Evolutionary conservation across 2,113 vertebrate species (phyloP).

Genomic region (Mionectes macconnelli): DNA sequence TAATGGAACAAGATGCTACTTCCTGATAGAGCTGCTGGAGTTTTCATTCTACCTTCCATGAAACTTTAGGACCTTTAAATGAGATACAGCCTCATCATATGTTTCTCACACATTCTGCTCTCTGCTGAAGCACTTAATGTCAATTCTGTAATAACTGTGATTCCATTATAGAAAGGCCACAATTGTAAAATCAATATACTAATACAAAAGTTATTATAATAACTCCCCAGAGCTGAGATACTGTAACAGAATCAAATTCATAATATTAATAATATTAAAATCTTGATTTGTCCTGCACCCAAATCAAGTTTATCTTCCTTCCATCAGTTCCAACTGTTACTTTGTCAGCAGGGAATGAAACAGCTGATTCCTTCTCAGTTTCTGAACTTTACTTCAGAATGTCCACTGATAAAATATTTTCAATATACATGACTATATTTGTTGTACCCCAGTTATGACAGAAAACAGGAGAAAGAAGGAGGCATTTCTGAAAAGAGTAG

Average conservation of each 20-base stretch:
- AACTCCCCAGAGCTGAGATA: neutral
- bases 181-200: constrained; percentile 4
- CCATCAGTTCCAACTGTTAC: neutral
- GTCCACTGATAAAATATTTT: neutral
- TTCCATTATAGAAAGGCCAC: neutral
- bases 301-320: neutral
- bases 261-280: neutral
- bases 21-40: neutral
- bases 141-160: neutral
- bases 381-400: neutral
- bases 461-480: neutral
- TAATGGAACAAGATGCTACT: neutral
- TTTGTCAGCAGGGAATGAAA: neutral
- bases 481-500: neutral
- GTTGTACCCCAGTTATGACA: neutral
- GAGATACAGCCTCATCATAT: neutral
- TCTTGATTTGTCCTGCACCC: neutral
- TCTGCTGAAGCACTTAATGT: neutral
- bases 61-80: neutral
- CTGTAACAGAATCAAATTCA: neutral
- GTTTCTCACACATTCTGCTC: neutral
- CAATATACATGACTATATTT: rapidly evolving
- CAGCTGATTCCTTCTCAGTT: neutral
- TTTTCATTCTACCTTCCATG: neutral
- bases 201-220: neutral